Evolutionary conservation across 2,113 vertebrate genomes (phyloP).

Genomic region (Callionymus lyra): DNA sequence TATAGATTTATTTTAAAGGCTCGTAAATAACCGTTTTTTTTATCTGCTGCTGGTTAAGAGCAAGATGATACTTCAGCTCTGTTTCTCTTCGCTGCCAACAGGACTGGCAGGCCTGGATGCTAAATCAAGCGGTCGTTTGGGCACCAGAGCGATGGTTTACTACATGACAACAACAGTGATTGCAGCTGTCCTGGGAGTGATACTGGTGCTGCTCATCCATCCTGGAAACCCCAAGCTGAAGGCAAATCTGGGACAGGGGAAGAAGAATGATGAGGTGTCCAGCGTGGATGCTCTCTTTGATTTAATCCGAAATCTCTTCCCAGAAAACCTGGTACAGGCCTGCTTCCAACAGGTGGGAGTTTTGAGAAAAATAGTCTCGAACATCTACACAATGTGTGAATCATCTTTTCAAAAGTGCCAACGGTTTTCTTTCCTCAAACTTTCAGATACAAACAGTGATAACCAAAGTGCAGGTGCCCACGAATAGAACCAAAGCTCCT

Average conservation of each 20-base stretch:
- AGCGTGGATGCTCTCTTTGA: slow-evolving; percentile 93
- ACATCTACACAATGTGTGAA: not conserved
- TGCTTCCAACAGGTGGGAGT: slow-evolving; percentile 92
- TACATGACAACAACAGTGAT: slow-evolving; percentile 97
- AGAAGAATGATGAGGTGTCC: slow-evolving; percentile 93
- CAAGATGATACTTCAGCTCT: no score
- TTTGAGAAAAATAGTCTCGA: not conserved
- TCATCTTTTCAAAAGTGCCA: slow-evolving; percentile 8
- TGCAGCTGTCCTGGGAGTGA: slow-evolving; percentile 85
- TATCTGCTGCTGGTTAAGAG: no score
- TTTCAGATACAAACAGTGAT: slow-evolving; percentile 88
- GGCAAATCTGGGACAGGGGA: slow-evolving; percentile 86
- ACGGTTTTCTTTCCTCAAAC: slow-evolving; percentile 6
- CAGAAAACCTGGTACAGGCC: slow-evolving; percentile 94
- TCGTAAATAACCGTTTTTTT: no score
- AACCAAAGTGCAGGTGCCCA: slow-evolving; percentile 77
- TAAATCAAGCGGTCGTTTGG: slow-evolving; percentile 92
- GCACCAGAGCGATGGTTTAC: slow-evolving; percentile 94
- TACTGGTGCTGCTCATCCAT: slow-evolving; percentile 90
- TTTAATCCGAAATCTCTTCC: slow-evolving; percentile 92
- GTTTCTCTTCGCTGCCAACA: slow-evolving; percentile 35
- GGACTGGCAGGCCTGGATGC: slow-evolving; percentile 94
- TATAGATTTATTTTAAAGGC: no score
- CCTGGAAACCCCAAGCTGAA: slow-evolving; percentile 92
- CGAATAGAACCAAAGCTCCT: slow-evolving; percentile 74